A percentile compares a stretch with the other conserved stretches of the same genome.
These are phyloP conservation scores for Natrix natrix DNA, from an alignment of 2,797 vertebrate genomes.

Conservation along the genomic window DNA sequence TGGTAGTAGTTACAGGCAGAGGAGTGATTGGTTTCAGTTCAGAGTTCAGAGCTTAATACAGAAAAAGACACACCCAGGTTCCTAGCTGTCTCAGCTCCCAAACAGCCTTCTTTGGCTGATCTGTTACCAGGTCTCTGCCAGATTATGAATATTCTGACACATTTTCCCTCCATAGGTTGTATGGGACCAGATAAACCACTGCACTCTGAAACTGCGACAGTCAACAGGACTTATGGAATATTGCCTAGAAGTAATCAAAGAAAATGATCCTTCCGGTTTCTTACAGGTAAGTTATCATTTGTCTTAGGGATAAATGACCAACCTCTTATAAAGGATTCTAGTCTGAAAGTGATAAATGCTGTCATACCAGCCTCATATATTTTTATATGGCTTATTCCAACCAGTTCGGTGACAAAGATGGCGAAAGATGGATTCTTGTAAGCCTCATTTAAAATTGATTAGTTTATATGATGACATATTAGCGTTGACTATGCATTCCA, in stretches of 20 bases:
- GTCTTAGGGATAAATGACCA: accelerated
- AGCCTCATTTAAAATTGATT: background rate
- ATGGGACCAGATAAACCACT: constrained; percentile 98
- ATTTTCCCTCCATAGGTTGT: constrained; percentile 80
- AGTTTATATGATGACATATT: background rate
- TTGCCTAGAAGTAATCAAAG: constrained; percentile 95
- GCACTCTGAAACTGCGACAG: constrained; percentile 95
- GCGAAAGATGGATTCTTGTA: background rate
- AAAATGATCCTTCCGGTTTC: constrained; percentile 95
- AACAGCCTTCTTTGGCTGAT: no score
- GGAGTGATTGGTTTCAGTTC: no score
- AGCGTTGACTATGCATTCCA: background rate
- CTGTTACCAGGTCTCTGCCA: no score
- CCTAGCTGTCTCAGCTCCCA: no score
- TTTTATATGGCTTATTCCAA: background rate
- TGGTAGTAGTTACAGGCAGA: no score
- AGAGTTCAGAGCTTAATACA: no score
- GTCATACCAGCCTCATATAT: no score
- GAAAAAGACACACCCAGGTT: no score
- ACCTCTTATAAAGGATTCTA: background rate
- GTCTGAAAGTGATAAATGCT: background rate
- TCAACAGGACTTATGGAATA: constrained; percentile 98
- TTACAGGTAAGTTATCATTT: constrained; percentile 80
- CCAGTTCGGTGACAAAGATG: background rate
- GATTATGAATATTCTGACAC: no score